A percentile compares a stretch with the other conserved stretches of the same genome.
Conservation (phyloP, 2,888 invertebrate species). For the Axea sp. region DNA sequence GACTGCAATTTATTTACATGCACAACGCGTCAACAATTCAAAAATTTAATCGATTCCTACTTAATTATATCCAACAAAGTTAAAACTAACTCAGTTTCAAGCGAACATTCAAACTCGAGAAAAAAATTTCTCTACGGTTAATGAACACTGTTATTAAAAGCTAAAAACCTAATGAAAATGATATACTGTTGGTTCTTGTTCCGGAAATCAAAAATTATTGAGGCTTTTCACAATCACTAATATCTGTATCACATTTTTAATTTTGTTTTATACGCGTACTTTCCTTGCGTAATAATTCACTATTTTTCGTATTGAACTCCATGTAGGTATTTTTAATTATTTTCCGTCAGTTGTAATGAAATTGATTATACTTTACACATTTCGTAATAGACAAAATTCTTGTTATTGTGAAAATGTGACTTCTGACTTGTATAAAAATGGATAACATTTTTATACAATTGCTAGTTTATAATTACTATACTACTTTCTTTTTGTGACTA, state of each 20-base stretch:
- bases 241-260: conserved; percentile 31
- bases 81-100: too few relatives aligned
- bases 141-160: conserved; percentile 43
- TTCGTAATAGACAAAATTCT: neutral
- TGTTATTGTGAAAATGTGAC: too few relatives aligned
- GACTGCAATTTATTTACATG: neutral
- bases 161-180: conserved; percentile 53
- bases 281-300: conserved; percentile 11
- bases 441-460: too few relatives aligned
- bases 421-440: too few relatives aligned
- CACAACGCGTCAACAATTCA: too few relatives aligned
- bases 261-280: conserved; percentile 20
- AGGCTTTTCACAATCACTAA: conserved; percentile 40
- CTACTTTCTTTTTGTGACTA: too few relatives aligned
- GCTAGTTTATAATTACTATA: too few relatives aligned
- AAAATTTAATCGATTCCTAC: neutral
- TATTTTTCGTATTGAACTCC: too few relatives aligned
- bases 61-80: conserved; percentile 25
- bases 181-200: conserved; percentile 32
- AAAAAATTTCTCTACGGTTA: conserved; percentile 16
- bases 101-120: conserved; percentile 12
- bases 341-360: conserved; percentile 8
- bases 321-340: conserved; percentile 18
- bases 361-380: conserved; percentile 19
- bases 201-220: too few relatives aligned